These are phyloP conservation scores for Halichoerus grypus DNA, from an alignment of 2,113 vertebrate genomes.

Conservation along the genomic window DNA sequence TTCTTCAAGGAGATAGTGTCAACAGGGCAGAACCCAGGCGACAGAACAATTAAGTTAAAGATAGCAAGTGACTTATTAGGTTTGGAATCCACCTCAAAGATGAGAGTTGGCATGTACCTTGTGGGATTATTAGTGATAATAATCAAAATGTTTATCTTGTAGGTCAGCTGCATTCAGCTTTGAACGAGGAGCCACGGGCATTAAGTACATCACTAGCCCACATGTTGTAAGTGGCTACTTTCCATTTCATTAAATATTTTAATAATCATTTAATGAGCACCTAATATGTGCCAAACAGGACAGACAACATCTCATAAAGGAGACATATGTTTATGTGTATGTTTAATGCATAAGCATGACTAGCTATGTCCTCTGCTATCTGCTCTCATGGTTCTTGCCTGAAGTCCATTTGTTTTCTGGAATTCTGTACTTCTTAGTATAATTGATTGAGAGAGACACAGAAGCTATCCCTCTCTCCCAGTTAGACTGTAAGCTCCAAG, in stretches of 20 bases:
- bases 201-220: neutral
- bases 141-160: neutral
- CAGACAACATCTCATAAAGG: no score
- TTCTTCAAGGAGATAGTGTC: neutral
- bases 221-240: neutral
- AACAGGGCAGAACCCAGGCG: neutral
- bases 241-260: neutral
- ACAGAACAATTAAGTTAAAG: neutral
- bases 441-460: neutral
- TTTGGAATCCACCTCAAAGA: no score
- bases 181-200: neutral
- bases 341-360: neutral
- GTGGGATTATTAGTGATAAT: neutral
- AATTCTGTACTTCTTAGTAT: neutral
- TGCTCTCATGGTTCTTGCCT: neutral
- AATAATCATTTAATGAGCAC: neutral
- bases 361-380: rapidly evolving
- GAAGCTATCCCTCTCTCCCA: rapidly evolving
- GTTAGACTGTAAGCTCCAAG: neutral
- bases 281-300: no score
- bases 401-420: neutral
- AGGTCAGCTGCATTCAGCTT: neutral
- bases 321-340: rapidly evolving
- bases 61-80: rapidly evolving
- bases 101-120: neutral